Conservation (phyloP, 2,888 invertebrate species). For the Lepidonotus clava region DNA sequence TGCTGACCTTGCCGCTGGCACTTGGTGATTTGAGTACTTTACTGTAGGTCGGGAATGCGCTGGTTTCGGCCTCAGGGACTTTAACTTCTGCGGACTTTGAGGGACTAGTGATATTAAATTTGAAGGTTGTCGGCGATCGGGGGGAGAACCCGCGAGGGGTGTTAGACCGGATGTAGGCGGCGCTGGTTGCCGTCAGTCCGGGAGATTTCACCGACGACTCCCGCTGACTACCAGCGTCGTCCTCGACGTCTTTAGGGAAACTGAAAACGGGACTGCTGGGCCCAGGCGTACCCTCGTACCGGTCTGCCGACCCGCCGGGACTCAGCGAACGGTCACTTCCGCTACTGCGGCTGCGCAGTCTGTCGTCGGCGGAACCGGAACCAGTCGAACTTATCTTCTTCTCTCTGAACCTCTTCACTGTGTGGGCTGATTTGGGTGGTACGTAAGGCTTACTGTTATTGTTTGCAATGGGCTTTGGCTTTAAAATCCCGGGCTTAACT, state of each 20-base stretch:
- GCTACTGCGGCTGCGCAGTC: neutral
- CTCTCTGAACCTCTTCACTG: neutral
- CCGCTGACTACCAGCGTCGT: neutral
- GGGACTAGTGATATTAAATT: conserved; percentile 11
- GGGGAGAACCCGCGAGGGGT: neutral
- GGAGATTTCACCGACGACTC: too few relatives aligned
- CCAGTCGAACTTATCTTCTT: neutral
- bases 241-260: neutral
- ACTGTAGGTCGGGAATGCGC: too few relatives aligned
- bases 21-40: too few relatives aligned
- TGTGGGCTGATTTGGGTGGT: neutral
- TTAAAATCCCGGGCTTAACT: too few relatives aligned
- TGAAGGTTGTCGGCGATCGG: neutral
- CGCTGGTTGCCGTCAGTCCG: neutral
- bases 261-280: neutral
- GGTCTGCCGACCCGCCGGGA: neutral
- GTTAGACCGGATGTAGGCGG: conserved; percentile 32
- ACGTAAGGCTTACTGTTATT: neutral
- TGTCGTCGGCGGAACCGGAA: neutral
- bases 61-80: too few relatives aligned
- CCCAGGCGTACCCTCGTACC: neutral
- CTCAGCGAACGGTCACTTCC: neutral
- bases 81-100: too few relatives aligned
- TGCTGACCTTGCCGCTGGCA: too few relatives aligned
- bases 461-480: too few relatives aligned